phyloP scores from a whole-genome alignment of 2,113 vertebrate genomes.

The Onychorhynchus coronatus region DNA sequence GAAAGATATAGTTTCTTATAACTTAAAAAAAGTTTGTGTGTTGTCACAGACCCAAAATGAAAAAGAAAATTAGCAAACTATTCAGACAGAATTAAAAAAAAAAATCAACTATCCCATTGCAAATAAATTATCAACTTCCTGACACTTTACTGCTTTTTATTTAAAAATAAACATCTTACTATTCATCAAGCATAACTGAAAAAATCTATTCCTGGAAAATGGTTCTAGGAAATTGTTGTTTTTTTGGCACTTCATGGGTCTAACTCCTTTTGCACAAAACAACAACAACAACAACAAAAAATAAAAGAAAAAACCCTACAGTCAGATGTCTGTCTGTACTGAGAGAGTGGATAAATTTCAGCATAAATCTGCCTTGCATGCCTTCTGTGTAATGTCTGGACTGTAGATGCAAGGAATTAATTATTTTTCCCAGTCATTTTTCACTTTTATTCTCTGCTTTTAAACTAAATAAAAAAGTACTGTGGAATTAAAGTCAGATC shows the following conservation, averaged over 20 bases:
- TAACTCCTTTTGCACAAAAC: background rate
- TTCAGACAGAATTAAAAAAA: background rate
- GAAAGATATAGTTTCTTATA: background rate
- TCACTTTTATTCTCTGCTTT: background rate
- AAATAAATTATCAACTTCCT: background rate
- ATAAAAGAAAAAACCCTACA: fast-evolving
- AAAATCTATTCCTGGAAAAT: background rate
- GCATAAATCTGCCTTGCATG: background rate
- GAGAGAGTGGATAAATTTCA: background rate
- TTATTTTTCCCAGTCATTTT: background rate
- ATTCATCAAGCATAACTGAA: background rate
- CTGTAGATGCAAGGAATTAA: background rate
- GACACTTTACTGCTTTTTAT: background rate
- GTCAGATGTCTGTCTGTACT: background rate
- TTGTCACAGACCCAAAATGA: background rate
- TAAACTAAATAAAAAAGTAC: background rate
- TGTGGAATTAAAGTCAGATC: background rate
- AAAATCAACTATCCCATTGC: background rate
- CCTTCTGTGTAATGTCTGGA: background rate
- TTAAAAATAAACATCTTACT: background rate
- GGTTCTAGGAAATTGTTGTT: background rate
- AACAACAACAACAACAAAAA: background rate
- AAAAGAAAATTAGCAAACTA: background rate
- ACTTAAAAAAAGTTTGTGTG: background rate
- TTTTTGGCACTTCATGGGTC: background rate